These are phyloP conservation scores for Carettochelys insculpta DNA, from an alignment of 2,113 vertebrate species.

Conservation along the genomic window DNA sequence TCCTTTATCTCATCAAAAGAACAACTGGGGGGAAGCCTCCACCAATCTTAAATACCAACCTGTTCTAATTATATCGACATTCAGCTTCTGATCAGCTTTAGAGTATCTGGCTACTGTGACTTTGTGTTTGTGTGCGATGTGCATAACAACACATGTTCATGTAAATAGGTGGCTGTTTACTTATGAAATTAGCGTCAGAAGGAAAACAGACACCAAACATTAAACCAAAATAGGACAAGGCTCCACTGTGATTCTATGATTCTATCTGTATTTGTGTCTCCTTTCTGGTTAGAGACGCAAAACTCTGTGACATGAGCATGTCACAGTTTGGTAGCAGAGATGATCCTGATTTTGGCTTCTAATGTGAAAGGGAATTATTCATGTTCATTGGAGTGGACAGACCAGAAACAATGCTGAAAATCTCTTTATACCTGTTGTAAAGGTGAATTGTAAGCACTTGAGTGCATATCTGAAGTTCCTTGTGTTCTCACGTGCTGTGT, in stretches of 20 bases:
- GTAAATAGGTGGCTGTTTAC: background rate
- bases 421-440: background rate
- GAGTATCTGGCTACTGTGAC: background rate
- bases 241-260: no score
- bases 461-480: background rate
- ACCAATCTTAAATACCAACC: background rate
- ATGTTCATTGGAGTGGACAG: no score
- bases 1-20: background rate
- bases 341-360: background rate
- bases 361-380: no score
- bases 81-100: background rate
- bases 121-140: background rate
- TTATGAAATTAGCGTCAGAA: background rate
- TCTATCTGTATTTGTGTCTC: background rate
- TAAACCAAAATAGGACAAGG: background rate
- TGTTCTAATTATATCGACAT: background rate
- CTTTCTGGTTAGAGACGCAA: background rate
- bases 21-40: background rate
- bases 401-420: background rate
- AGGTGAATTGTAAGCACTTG: background rate
- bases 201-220: background rate
- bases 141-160: background rate
- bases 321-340: background rate
- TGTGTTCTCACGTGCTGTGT: background rate
- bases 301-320: background rate